phyloP scores from a whole-genome alignment of 2,888 invertebrate genomes.

The Fragum whitleyi region DNA sequence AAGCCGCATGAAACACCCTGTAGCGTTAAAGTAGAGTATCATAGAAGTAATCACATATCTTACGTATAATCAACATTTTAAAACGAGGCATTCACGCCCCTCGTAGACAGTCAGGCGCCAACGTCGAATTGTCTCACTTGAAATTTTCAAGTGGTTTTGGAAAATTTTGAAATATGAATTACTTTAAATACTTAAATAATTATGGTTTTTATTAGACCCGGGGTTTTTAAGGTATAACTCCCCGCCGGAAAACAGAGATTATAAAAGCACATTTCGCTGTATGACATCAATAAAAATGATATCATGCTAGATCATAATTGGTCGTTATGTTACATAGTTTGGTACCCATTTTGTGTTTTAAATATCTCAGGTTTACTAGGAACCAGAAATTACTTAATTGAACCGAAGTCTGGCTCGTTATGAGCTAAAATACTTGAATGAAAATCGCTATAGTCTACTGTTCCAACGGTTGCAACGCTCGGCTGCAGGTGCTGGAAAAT shows the following conservation, averaged over 20 bases:
- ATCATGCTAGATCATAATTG: background rate
- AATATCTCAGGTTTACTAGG: background rate
- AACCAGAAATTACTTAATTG: background rate
- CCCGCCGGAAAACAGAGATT: background rate
- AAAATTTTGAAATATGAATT: constrained; percentile 39
- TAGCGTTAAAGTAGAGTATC: background rate
- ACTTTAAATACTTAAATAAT: constrained; percentile 39
- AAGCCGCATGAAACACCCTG: constrained; percentile 10
- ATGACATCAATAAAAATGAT: background rate
- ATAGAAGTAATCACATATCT: constrained; percentile 12
- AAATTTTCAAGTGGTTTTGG: constrained; percentile 42
- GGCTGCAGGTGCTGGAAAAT: no score
- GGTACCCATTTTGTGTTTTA: background rate
- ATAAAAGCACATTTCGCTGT: background rate
- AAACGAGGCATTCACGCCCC: constrained; percentile 43
- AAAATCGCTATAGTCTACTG: no score
- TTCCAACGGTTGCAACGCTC: no score
- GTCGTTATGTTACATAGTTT: background rate
- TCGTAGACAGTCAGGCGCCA: constrained; percentile 48
- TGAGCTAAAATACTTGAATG: no score
- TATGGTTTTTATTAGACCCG: constrained; percentile 28
- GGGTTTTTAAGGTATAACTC: background rate
- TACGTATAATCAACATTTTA: constrained; percentile 20
- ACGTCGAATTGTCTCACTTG: constrained; percentile 45
- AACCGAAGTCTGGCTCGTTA: no score